A percentile compares a stretch with the other conserved stretches of the same genome.
Evolutionary conservation across 1,140 invertebrate species (phyloP).

Genomic region (Drosophila bifasciata): DNA sequence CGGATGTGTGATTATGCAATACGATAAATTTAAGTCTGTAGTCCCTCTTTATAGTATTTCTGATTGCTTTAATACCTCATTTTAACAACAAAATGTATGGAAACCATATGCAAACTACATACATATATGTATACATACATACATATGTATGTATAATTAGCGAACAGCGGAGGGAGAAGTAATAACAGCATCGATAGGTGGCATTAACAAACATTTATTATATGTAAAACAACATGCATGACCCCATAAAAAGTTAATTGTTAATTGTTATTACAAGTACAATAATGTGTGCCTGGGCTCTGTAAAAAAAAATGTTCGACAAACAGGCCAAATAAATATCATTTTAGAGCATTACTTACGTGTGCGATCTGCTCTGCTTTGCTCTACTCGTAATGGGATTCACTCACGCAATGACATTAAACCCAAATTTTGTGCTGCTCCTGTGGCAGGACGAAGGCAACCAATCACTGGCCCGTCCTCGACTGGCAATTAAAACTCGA

Average conservation of each 20-base stretch:
- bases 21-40: slow-evolving; percentile 39
- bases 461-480: slow-evolving; percentile 71
- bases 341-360: slow-evolving; percentile 49
- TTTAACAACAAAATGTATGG: slow-evolving; percentile 44
- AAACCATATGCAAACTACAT: slow-evolving; percentile 30
- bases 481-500: slow-evolving; percentile 82
- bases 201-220: slow-evolving; percentile 59
- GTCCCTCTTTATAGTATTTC: slow-evolving; percentile 16
- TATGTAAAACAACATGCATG: slow-evolving; percentile 49
- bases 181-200: slow-evolving; percentile 32
- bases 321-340: slow-evolving; percentile 29
- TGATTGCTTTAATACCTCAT: slow-evolving; percentile 54
- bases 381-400: slow-evolving; percentile 67
- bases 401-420: slow-evolving; percentile 70
- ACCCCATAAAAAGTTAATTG: slow-evolving; percentile 57
- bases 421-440: slow-evolving; percentile 73
- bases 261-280: slow-evolving; percentile 58
- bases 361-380: slow-evolving; percentile 57
- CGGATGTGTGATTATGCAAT: slow-evolving; percentile 25
- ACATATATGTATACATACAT: background rate
- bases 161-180: slow-evolving; percentile 1
- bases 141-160: no score
- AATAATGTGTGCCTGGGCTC: slow-evolving; percentile 31
- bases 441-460: slow-evolving; percentile 32
- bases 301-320: slow-evolving; percentile 22